Evolutionary conservation across 2,113 vertebrate species (phyloP), one percentile per base, ranked within the genome.

Genomic region (Oreochromis aureus): DNA sequence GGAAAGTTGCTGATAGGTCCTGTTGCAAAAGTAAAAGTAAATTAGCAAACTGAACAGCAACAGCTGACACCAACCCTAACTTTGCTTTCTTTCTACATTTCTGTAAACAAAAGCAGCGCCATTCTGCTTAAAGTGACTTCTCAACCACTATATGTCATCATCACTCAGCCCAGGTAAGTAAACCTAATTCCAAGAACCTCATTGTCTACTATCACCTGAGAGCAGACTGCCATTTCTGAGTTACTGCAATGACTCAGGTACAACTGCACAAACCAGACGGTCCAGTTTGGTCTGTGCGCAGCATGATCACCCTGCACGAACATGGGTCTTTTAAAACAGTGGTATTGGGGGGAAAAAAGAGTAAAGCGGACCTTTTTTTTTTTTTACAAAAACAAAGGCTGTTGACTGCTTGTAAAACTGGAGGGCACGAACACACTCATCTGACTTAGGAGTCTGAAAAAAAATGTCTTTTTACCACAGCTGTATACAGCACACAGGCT

Each of bases 181-280:
- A 83, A 85, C 27, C 46, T 3, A 59, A 76, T 11, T 83, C 11
- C 13, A 10, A 19, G 19, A 10, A 82, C 66, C 7, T 59, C 48
- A 80, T 58, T 18, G 53, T 59, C 59, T 44, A 16, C 53, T 32
- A 46, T 82, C 2, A 2, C 22, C 54, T 61, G 76, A 82, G 63
- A 80, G 46, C 7, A 44, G 46, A 9, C 5, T 32, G 76, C 10
- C 13, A 78, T 19, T 13, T 89, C 15, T 79, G 83, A 86, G 30
- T 90, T 89, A 82, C 15, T 3, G 3, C 16, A 83, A 27, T 81
- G 61, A 76, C 46, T 71, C 18, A 18, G 48, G 54, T 80, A 9
- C 83, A 87, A 82, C 85, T 5, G 3, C 80, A 53, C 61, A 22
- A 93, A 93, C 89, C 82, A 79, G 89, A 89, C 3, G 18, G 73